A percentile compares a stretch with the other conserved stretches of the same genome.
phyloP scores from a whole-genome alignment of 1,140 invertebrate genomes.

The Drosophila elegans region DNA sequence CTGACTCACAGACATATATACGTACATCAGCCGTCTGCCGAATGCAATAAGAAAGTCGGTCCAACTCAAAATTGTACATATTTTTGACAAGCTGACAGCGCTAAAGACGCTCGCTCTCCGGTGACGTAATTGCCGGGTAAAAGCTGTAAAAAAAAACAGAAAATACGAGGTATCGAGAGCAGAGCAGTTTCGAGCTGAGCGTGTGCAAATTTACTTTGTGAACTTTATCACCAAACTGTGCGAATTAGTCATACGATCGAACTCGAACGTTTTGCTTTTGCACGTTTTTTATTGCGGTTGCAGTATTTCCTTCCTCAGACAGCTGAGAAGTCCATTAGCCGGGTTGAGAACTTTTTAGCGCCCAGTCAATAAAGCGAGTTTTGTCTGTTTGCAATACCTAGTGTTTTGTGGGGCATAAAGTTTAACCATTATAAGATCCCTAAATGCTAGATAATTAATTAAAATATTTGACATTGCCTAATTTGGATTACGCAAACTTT shows the following conservation, averaged over 20 bases:
- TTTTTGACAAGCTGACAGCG: constrained; percentile 48
- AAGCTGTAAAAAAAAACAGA: constrained; percentile 5
- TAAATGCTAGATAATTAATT: no score
- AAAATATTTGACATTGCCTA: no score
- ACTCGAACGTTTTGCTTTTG: constrained; percentile 27
- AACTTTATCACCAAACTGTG: constrained; percentile 33
- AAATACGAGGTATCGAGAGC: constrained; percentile 9
- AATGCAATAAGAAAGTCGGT: constrained; percentile 49
- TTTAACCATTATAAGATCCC: no score
- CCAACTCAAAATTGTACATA: constrained; percentile 36
- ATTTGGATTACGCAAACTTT: no score
- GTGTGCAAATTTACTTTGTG: constrained; percentile 33
- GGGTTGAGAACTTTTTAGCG: constrained; percentile 46
- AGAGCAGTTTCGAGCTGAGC: constrained; percentile 20
- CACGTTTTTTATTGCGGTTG: constrained; percentile 41
- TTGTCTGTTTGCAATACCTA: constrained; percentile 39
- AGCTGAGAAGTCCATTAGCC: constrained; percentile 57
- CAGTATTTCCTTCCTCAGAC: constrained; percentile 38
- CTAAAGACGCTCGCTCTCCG: constrained; percentile 34
- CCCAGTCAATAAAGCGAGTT: constrained; percentile 13
- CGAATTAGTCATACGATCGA: constrained; percentile 58
- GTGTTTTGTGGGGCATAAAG: constrained; percentile 1
- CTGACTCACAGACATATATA: constrained; percentile 35
- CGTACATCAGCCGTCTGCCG: constrained; percentile 40
- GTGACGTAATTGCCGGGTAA: constrained; percentile 52